phyloP scores from a whole-genome alignment of 2,113 vertebrate species.

The Coptodon rendalli region DNA sequence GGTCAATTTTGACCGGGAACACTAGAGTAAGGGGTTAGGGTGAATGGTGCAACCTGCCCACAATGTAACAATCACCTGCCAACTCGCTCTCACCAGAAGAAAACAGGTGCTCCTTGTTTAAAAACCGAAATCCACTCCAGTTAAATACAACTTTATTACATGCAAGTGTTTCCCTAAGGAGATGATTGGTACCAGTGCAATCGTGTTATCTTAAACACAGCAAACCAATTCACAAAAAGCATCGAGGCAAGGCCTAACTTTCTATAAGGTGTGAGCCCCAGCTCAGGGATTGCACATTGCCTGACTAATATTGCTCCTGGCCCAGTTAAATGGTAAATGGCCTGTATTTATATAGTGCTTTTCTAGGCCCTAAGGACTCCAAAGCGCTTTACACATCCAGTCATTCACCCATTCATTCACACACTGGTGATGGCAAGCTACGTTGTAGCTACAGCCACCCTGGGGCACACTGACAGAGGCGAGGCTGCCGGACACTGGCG shows the following conservation, averaged over 20 bases:
- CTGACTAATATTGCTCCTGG: not conserved
- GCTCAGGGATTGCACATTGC: not conserved
- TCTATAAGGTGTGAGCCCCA: not conserved
- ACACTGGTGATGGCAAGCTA: too few species aligned
- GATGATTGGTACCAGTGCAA: not conserved
- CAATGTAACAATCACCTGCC: not conserved
- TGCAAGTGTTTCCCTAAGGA: not conserved
- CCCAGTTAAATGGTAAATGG: too few species aligned
- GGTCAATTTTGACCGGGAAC: too few species aligned
- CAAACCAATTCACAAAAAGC: accelerated
- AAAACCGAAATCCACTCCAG: not conserved
- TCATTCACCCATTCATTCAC: too few species aligned
- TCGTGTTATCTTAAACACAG: accelerated
- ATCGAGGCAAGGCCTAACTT: not conserved
- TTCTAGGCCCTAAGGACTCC: too few species aligned
- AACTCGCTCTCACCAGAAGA: not conserved
- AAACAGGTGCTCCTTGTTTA: accelerated
- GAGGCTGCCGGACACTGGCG: too few species aligned
- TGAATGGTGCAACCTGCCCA: not conserved
- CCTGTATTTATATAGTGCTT: too few species aligned
- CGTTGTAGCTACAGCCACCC: too few species aligned
- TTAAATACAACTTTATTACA: not conserved
- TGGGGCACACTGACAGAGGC: too few species aligned
- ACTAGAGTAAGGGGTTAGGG: too few species aligned
- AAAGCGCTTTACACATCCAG: too few species aligned